These are phyloP conservation scores for Aplidium turbinatum DNA, from an alignment of 23 tunicate genomes.

Conservation along the genomic window DNA sequence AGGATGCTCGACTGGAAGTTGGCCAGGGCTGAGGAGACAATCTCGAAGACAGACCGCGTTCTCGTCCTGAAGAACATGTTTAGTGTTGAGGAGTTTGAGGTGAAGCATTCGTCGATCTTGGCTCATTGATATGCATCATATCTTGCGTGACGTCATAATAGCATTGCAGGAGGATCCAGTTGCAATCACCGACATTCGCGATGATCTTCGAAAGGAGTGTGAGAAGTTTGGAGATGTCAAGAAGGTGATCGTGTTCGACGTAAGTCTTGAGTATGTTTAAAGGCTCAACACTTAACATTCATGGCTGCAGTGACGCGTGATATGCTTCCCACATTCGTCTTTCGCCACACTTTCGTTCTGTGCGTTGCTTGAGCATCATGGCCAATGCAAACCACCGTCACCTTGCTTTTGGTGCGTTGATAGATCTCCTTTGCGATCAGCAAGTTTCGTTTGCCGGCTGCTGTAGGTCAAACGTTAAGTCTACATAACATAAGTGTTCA, in stretches of 20 bases:
- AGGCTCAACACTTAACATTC: no score
- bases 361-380: no score
- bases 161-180: constrained; percentile 57
- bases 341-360: no score
- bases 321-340: no score
- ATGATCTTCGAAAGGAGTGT: constrained; percentile 77
- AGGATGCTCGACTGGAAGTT: constrained; percentile 78
- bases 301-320: no score
- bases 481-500: no score
- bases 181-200: constrained; percentile 69
- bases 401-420: no score
- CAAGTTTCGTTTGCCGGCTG: no score
- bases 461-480: no score
- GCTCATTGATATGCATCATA: not conserved
- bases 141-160: not conserved
- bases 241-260: constrained; percentile 91
- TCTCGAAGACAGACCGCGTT: constrained; percentile 75
- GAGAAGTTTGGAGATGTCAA: constrained; percentile 86
- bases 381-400: no score
- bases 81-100: constrained; percentile 71
- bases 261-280: constrained; percentile 29
- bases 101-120: not conserved
- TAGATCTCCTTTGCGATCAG: no score
- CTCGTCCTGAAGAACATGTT: constrained; percentile 86
- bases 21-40: constrained; percentile 51